Conservation (phyloP, 1,140 invertebrate genomes). For the Protaetia brevitarsis region DNA sequence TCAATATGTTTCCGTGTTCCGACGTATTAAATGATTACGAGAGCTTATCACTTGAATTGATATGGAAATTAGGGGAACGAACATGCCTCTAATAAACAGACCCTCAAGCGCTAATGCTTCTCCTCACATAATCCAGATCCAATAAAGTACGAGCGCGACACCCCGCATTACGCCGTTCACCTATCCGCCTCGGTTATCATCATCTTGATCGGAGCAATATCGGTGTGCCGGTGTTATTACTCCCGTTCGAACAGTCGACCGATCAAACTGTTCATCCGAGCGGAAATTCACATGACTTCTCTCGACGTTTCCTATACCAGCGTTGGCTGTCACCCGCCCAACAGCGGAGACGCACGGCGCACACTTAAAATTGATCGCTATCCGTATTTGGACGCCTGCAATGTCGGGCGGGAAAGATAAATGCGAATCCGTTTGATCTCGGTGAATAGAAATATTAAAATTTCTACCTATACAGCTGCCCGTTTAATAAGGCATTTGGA, state of each 20-base stretch:
- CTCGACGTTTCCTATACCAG: neutral
- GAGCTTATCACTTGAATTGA: constrained; percentile 3
- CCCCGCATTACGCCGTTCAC: neutral
- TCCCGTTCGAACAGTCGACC: neutral
- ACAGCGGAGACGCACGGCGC: neutral
- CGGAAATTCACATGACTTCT: constrained; percentile 14
- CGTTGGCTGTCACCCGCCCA: neutral
- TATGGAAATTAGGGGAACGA: neutral
- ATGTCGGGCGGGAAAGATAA: neutral
- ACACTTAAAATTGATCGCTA: neutral
- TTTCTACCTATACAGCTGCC: neutral
- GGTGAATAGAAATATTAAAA: constrained; percentile 1
- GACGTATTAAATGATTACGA: neutral
- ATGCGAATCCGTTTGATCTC: neutral
- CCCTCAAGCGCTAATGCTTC: neutral
- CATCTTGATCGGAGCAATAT: neutral
- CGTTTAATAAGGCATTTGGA: neutral
- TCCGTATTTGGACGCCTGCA: neutral
- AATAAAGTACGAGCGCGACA: neutral
- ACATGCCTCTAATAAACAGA: constrained; percentile 14
- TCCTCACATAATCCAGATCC: constrained; percentile 11
- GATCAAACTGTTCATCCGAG: constrained; percentile 1
- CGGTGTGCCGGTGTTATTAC: neutral
- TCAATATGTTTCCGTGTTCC: neutral
- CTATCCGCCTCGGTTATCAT: neutral